Percentiles rank a stretch among this genome's conserved stretches.
These are phyloP conservation scores for Drosophila persimilis DNA, from an alignment of 1,140 invertebrate species.

Conservation along the genomic window DNA sequence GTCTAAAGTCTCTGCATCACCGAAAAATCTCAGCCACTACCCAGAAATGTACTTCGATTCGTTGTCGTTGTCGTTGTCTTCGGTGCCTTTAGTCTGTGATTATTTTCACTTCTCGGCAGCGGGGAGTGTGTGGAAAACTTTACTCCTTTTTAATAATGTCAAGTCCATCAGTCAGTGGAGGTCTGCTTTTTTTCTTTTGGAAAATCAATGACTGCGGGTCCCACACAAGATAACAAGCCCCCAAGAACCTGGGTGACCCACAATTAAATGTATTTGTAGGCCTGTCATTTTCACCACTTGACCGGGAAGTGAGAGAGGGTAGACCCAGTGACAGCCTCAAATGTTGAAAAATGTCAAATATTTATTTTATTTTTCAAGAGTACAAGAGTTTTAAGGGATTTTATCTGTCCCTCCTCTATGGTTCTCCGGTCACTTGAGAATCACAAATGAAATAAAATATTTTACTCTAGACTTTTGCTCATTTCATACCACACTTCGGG, in stretches of 20 bases:
- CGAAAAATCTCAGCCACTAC: too few relatives aligned
- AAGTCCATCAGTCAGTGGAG: too few relatives aligned
- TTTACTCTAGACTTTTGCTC: slow-evolving; percentile 65
- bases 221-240: slow-evolving; percentile 21
- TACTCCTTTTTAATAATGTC: too few relatives aligned
- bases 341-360: slow-evolving; percentile 65
- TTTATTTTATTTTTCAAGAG: slow-evolving; percentile 61
- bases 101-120: too few relatives aligned
- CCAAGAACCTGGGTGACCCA: slow-evolving; percentile 36
- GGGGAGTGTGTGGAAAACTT: too few relatives aligned
- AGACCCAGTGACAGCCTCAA: too few relatives aligned
- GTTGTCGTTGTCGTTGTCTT: too few relatives aligned
- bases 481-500: slow-evolving; percentile 54
- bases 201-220: slow-evolving; percentile 26
- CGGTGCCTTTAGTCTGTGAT: too few relatives aligned
- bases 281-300: slow-evolving; percentile 69
- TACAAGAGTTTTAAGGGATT: slow-evolving; percentile 45
- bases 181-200: too few relatives aligned
- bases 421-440: slow-evolving; percentile 32
- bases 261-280: slow-evolving; percentile 78
- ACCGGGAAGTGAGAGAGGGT: slow-evolving; percentile 40
- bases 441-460: slow-evolving; percentile 73
- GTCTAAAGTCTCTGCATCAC: too few relatives aligned
- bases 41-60: too few relatives aligned
- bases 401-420: slow-evolving; percentile 23